A percentile compares a stretch with the other conserved stretches of the same genome.
Conservation (phyloP, 2,113 vertebrate species). For the Agelaius phoeniceus region DNA sequence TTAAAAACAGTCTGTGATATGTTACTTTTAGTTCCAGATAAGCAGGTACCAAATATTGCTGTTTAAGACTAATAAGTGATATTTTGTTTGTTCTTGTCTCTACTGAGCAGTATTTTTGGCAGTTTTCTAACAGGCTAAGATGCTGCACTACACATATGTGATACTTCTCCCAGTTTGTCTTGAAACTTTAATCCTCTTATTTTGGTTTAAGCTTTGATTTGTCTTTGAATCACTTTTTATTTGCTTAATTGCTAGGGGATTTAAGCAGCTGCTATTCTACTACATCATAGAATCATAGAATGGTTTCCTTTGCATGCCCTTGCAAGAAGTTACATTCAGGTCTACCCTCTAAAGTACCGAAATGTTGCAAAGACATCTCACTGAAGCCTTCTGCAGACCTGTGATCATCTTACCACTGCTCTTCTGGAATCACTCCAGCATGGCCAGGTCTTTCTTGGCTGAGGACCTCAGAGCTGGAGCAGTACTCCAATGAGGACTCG, state of each 20-base stretch:
- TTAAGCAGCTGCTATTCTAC: background rate
- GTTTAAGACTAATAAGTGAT: background rate
- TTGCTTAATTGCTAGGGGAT: background rate
- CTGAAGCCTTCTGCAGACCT: rapidly evolving
- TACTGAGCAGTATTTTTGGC: background rate
- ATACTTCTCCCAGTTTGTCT: background rate
- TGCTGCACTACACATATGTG: background rate
- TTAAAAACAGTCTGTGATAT: background rate
- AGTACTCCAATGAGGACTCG: background rate
- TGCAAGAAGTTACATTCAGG: background rate
- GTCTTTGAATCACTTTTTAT: background rate
- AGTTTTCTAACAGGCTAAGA: background rate
- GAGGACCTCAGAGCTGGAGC: background rate
- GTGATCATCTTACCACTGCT: background rate
- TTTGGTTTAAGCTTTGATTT: background rate
- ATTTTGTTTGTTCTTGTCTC: background rate
- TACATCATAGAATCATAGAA: background rate
- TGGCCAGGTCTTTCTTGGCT: background rate
- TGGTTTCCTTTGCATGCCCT: background rate
- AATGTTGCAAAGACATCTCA: background rate
- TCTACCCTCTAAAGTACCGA: background rate
- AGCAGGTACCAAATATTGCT: background rate
- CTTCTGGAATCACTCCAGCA: background rate
- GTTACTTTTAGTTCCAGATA: background rate
- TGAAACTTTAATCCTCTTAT: background rate